Conservation (phyloP, 2,113 vertebrate species). For the Jacana jacana region DNA sequence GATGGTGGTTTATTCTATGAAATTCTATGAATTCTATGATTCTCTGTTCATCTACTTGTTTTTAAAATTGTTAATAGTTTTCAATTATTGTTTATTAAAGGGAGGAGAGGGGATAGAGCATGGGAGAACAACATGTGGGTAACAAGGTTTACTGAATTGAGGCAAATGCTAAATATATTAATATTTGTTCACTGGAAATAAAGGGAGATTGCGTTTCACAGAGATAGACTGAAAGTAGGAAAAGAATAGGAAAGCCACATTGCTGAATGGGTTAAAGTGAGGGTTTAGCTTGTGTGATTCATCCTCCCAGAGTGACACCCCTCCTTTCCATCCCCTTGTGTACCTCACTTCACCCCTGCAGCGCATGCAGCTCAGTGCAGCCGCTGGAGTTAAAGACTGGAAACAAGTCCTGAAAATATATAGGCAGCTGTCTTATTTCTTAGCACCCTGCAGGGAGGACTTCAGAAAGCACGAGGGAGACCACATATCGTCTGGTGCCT, state of each 20-base stretch:
- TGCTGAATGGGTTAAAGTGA: background rate
- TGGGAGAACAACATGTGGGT: background rate
- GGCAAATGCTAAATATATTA: background rate
- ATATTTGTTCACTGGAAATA: background rate
- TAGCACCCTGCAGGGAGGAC: background rate
- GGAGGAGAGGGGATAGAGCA: background rate
- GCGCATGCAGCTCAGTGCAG: background rate
- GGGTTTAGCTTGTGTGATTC: fast-evolving
- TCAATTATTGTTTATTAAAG: background rate
- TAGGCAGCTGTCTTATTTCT: background rate
- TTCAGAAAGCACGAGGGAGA: background rate
- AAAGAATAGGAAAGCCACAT: background rate
- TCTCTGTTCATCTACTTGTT: background rate
- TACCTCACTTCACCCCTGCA: fast-evolving
- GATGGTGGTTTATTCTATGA: background rate
- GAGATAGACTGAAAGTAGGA: background rate
- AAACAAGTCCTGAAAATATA: background rate
- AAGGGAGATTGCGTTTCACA: background rate
- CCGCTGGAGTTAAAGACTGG: background rate
- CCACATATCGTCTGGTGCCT: fast-evolving
- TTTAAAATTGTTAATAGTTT: background rate
- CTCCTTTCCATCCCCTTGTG: background rate
- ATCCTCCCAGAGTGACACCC: too few relatives aligned
- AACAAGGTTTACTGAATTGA: background rate
- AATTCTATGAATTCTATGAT: too few relatives aligned